phyloP scores from a whole-genome alignment of 2,888 invertebrate species.

The Melolontha melolontha region DNA sequence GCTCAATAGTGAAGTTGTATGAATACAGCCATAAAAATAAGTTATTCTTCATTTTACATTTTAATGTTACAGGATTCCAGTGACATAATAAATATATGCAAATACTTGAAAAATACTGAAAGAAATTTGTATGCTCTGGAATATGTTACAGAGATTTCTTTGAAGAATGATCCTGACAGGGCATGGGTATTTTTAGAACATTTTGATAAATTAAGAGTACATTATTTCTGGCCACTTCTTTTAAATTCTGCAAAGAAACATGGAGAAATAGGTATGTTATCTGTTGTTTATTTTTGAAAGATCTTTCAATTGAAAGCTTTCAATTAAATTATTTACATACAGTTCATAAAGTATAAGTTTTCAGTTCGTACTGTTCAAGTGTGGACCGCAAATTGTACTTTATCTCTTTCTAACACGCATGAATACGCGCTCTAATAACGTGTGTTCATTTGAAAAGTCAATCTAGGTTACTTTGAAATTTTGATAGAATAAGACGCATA shows the following conservation, averaged over 20 bases:
- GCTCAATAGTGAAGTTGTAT: conserved; percentile 67
- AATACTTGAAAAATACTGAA: conserved; percentile 66
- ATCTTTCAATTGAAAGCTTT: too few species aligned
- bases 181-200: conserved; percentile 65
- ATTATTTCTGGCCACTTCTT: conserved; percentile 77
- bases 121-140: conserved; percentile 65
- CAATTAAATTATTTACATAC: too few species aligned
- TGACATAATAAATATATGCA: conserved; percentile 63
- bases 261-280: conserved; percentile 68
- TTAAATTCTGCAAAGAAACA: conserved; percentile 66
- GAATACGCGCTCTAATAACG: too few species aligned
- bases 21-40: conserved; percentile 47
- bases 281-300: conserved; percentile 44
- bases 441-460: too few species aligned
- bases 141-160: conserved; percentile 62
- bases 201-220: conserved; percentile 65
- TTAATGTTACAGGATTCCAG: conserved; percentile 62
- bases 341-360: too few species aligned
- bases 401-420: too few species aligned
- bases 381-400: too few species aligned
- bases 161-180: conserved; percentile 66
- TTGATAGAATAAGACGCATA: too few species aligned
- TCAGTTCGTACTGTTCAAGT: too few species aligned
- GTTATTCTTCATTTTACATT: conserved; percentile 13
- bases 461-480: too few species aligned